phyloP scores from a whole-genome alignment of 1,140 invertebrate species.

The Drosophila tristis region DNA sequence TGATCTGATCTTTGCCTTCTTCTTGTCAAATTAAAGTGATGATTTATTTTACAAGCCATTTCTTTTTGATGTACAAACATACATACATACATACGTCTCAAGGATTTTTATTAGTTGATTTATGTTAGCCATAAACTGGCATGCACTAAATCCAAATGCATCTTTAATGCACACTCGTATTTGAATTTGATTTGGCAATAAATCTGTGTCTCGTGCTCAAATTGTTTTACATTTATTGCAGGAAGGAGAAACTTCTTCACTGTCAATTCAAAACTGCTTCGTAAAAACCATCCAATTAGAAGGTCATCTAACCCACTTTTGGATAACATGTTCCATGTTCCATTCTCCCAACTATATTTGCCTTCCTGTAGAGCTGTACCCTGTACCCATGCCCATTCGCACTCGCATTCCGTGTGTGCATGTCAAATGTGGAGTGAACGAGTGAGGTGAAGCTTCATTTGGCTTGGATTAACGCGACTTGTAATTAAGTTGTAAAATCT shows the following conservation, averaged over 20 bases:
- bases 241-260: no score
- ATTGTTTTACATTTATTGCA: no score
- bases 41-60: no score
- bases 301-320: conserved; percentile 50
- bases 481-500: conserved; percentile 78
- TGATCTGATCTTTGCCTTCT: neutral
- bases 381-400: conserved; percentile 10
- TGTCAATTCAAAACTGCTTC: neutral
- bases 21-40: neutral
- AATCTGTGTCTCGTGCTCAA: no score
- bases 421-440: conserved; percentile 43
- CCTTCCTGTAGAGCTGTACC: conserved; percentile 2
- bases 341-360: conserved; percentile 13
- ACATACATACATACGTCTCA: no score
- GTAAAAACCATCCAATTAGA: conserved; percentile 40
- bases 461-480: conserved; percentile 59
- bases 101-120: no score
- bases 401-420: conserved; percentile 6
- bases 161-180: neutral
- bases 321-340: conserved; percentile 2
- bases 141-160: no score
- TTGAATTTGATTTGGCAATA: conserved; percentile 9
- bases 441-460: conserved; percentile 59
- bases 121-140: no score
- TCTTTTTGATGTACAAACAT: no score